A percentile compares a stretch with the other conserved stretches of the same genome.
These are phyloP conservation scores for Cyclophora punctaria DNA, from an alignment of 2,888 invertebrate genomes.

Conservation along the genomic window DNA sequence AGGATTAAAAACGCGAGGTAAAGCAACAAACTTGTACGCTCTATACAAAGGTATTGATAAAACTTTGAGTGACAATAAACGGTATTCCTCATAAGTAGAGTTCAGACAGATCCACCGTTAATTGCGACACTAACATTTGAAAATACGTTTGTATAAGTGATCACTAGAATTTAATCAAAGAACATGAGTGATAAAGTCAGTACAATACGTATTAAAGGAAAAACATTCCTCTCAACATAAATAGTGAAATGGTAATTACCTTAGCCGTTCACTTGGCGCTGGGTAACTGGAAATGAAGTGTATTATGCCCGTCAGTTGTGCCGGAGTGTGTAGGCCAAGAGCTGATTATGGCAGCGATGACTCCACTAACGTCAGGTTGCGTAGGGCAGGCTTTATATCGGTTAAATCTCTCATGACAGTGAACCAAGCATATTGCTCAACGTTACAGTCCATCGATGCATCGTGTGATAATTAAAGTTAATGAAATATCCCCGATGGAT, in stretches of 20 bases:
- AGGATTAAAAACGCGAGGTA: no score
- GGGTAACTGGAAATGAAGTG: slow-evolving; percentile 65
- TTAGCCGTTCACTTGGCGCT: slow-evolving; percentile 26
- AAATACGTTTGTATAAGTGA: no score
- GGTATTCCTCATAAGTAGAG: no score
- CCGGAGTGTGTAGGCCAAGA: slow-evolving; percentile 73
- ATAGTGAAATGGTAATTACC: slow-evolving; percentile 46
- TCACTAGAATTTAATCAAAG: no score
- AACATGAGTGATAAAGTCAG: no score
- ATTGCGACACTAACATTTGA: no score
- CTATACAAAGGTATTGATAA: no score
- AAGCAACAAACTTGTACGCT: no score
- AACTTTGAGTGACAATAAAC: no score
- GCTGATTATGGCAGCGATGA: slow-evolving; percentile 34
- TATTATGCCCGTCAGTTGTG: slow-evolving; percentile 70
- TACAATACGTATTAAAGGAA: slow-evolving; percentile 8
- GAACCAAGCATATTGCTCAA: slow-evolving; percentile 69
- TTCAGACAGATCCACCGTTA: no score
- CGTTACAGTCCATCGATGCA: slow-evolving; percentile 4
- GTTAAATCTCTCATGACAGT: slow-evolving; percentile 70
- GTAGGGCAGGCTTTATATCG: slow-evolving; percentile 63
- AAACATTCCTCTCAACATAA: slow-evolving; percentile 16
- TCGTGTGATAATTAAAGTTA: background rate
- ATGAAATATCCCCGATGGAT: slow-evolving; percentile 5
- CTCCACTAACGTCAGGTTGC: slow-evolving; percentile 60